phyloP scores from a whole-genome alignment of 2,113 vertebrate genomes.

The Ahaetulla prasina region DNA sequence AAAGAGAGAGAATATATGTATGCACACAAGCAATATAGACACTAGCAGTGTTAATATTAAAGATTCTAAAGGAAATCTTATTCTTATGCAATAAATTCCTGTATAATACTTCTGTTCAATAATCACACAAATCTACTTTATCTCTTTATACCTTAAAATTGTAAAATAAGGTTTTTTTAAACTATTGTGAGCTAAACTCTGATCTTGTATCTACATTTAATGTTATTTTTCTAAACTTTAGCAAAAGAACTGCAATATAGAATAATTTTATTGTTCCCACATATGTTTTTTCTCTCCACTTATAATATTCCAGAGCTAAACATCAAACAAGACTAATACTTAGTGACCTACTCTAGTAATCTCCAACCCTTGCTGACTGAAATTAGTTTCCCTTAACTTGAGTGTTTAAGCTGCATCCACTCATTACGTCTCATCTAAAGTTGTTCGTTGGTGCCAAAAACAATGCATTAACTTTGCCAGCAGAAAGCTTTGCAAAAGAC shows the following conservation, averaged over 20 bases:
- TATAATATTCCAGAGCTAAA: neutral
- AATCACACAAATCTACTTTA: neutral
- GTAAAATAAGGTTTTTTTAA: neutral
- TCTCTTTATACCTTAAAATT: neutral
- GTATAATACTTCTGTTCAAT: neutral
- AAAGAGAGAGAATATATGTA: neutral
- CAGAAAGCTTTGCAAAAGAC: conserved; percentile 10
- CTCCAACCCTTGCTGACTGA: neutral
- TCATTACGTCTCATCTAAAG: neutral
- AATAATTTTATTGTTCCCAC: neutral
- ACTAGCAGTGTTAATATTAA: neutral
- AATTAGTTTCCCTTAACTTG: conserved; percentile 26
- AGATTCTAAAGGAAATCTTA: neutral
- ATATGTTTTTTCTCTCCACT: neutral
- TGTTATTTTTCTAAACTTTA: neutral
- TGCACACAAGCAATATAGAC: neutral
- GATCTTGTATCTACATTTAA: neutral
- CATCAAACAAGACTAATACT: conserved; percentile 1
- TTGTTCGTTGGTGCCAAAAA: conserved; percentile 1
- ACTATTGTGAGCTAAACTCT: neutral
- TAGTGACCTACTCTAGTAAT: neutral
- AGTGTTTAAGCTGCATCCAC: neutral
- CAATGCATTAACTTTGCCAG: neutral
- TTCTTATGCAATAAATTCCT: neutral
- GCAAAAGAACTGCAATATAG: neutral